Evolutionary conservation across 2,888 invertebrate species (phyloP).

Genomic region (Hypolimnas misippus): DNA sequence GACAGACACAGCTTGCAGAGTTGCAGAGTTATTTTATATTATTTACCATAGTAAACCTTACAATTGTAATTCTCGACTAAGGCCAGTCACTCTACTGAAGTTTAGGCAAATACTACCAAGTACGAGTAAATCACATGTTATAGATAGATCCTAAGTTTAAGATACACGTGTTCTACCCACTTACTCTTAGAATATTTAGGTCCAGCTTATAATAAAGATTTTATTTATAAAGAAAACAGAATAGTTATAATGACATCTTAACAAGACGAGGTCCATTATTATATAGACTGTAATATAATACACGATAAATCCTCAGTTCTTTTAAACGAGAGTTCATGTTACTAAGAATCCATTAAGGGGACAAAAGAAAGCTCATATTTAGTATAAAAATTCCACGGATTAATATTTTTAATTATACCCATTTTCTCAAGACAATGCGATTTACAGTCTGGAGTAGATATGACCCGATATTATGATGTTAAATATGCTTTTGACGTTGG

Average conservation of each 20-base stretch:
- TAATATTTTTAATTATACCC: slow-evolving; percentile 23
- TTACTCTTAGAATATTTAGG: too few species aligned
- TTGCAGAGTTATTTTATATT: too few species aligned
- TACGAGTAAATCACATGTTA: too few species aligned
- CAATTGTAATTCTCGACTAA: too few species aligned
- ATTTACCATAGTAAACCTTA: too few species aligned
- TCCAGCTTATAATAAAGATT: too few species aligned
- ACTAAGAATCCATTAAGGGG: slow-evolving; percentile 33
- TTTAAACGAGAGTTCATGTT: slow-evolving; percentile 22
- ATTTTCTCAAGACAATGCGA: slow-evolving; percentile 5
- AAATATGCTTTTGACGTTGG: neutral
- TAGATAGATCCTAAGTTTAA: too few species aligned
- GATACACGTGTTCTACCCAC: too few species aligned
- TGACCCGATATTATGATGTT: neutral
- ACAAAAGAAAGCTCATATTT: slow-evolving; percentile 27
- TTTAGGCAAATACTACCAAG: too few species aligned
- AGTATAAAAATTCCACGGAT: slow-evolving; percentile 13
- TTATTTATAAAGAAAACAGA: neutral
- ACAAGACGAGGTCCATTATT: neutral
- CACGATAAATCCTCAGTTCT: neutral
- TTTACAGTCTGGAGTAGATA: neutral
- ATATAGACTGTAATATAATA: neutral
- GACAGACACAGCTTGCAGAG: too few species aligned
- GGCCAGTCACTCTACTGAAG: too few species aligned
- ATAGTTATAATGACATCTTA: neutral